Conservation (phyloP, 2,797 vertebrate genomes). For the Lagocephalus sceleratus region DNA sequence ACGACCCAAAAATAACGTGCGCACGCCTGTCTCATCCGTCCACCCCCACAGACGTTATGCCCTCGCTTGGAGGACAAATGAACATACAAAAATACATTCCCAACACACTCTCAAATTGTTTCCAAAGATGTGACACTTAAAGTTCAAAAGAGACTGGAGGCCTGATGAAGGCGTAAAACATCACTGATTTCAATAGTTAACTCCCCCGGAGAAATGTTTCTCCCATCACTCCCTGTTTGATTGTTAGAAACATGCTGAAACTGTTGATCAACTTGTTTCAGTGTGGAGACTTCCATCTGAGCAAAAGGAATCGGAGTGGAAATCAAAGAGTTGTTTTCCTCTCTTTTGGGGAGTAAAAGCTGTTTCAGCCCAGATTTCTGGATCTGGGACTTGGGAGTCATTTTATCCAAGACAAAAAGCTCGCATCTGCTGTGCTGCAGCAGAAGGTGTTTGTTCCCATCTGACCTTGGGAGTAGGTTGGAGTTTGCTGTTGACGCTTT, state of each 20-base stretch:
- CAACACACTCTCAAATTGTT: constrained; percentile 49
- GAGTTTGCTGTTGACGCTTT: constrained; percentile 31
- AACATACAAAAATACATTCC: constrained; percentile 33
- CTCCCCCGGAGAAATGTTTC: constrained; percentile 56
- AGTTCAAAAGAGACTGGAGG: constrained; percentile 62
- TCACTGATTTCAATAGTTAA: constrained; percentile 55
- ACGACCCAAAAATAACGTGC: constrained; percentile 58
- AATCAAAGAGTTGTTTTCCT: constrained; percentile 48
- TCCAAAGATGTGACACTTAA: constrained; percentile 59
- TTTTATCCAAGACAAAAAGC: constrained; percentile 23
- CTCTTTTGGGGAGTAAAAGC: constrained; percentile 27
- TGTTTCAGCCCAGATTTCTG: constrained; percentile 10
- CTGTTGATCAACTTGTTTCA: constrained; percentile 56
- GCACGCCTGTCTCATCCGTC: constrained; percentile 57
- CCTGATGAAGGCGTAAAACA: constrained; percentile 48
- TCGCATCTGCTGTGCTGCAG: constrained; percentile 6
- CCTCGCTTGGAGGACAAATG: constrained; percentile 54
- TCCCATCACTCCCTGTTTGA: constrained; percentile 51
- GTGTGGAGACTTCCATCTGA: constrained; percentile 51
- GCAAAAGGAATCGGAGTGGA: constrained; percentile 18
- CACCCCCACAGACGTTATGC: constrained; percentile 56
- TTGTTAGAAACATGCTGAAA: constrained; percentile 36
- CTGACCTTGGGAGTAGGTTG: constrained; percentile 49
- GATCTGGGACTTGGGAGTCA: constrained; percentile 31
- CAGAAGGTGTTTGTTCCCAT: constrained; percentile 39